Evolutionary conservation across 2,888 invertebrate species (phyloP).

Genomic region (Dimorphilus gyrociliatus): DNA sequence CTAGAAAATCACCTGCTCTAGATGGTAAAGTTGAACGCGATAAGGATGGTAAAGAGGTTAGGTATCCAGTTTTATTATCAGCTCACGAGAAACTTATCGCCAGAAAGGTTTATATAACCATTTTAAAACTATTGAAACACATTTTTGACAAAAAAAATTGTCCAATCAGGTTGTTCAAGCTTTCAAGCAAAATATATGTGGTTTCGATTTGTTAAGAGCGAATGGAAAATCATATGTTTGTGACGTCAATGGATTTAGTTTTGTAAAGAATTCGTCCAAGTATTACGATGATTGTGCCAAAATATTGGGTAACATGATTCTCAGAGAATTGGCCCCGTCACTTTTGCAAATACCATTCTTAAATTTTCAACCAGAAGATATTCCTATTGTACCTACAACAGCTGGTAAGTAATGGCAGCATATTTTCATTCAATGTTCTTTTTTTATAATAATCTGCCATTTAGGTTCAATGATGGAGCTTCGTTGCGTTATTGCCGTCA

Average conservation of each 20-base stretch:
- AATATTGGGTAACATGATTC: constrained; percentile 75
- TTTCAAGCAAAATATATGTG: constrained; percentile 79
- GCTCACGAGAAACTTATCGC: constrained; percentile 95
- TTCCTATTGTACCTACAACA: constrained; percentile 94
- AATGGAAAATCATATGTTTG: constrained; percentile 98
- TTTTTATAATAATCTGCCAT: too few relatives aligned
- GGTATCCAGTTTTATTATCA: constrained; percentile 92
- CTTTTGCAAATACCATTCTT: constrained; percentile 63
- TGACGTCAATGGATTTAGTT: constrained; percentile 99
- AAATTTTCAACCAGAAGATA: constrained; percentile 90
- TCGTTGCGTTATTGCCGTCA: constrained; percentile 89
- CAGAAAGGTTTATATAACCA: constrained; percentile 68
- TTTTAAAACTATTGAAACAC: too few relatives aligned
- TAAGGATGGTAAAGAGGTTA: constrained; percentile 84
- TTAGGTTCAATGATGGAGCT: constrained; percentile 55
- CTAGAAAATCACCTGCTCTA: constrained; percentile 89
- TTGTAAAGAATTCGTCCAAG: constrained; percentile 97
- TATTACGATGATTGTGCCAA: constrained; percentile 99
- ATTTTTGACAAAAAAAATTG: too few relatives aligned
- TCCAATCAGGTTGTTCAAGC: too few relatives aligned
- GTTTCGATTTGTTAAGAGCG: constrained; percentile 87
- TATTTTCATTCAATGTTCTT: too few relatives aligned
- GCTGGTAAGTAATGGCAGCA: too few relatives aligned
- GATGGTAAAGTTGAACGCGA: constrained; percentile 97
- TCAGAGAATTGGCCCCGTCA: constrained; percentile 80